Percentiles rank a stretch among this genome's conserved stretches.
Conservation (phyloP, 2,888 invertebrate genomes). For the Doris montereyensis region DNA sequence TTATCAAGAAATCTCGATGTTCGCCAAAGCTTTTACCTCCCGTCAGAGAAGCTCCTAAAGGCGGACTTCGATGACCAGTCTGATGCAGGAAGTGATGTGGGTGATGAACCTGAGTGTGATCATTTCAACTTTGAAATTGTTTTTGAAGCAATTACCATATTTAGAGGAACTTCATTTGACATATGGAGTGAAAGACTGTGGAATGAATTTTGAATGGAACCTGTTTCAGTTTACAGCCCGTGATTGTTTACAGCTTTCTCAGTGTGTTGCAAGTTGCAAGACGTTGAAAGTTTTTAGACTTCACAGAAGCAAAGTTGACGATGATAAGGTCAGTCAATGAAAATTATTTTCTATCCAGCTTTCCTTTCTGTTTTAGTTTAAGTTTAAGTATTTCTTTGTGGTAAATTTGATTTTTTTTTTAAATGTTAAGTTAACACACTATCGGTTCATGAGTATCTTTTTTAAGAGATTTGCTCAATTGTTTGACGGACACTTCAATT, state of each 20-base stretch:
- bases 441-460: too few relatives aligned
- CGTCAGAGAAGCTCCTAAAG: conserved; percentile 67
- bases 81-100: conserved; percentile 69
- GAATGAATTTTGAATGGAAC: conserved; percentile 74
- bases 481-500: too few relatives aligned
- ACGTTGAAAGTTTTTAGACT: conserved; percentile 68
- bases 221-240: conserved; percentile 73
- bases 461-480: too few relatives aligned
- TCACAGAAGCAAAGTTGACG: conserved; percentile 71
- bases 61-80: conserved; percentile 68
- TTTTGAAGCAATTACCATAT: conserved; percentile 63
- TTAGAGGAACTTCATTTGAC: conserved; percentile 70
- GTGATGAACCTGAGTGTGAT: conserved; percentile 70
- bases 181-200: conserved; percentile 73
- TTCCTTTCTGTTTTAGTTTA: too few relatives aligned
- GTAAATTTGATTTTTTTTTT: too few relatives aligned
- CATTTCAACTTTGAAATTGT: conserved; percentile 72
- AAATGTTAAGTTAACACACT: too few relatives aligned
- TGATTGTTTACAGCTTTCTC: conserved; percentile 71
- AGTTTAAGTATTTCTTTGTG: too few relatives aligned
- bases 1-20: conserved; percentile 67
- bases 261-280: conserved; percentile 70
- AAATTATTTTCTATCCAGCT: too few relatives aligned
- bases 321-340: conserved; percentile 67
- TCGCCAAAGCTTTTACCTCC: conserved; percentile 72